Evolutionary conservation across 2,113 vertebrate genomes (phyloP), one percentile per base, ranked within the genome.

Genomic region (Ptyas mucosa): DNA sequence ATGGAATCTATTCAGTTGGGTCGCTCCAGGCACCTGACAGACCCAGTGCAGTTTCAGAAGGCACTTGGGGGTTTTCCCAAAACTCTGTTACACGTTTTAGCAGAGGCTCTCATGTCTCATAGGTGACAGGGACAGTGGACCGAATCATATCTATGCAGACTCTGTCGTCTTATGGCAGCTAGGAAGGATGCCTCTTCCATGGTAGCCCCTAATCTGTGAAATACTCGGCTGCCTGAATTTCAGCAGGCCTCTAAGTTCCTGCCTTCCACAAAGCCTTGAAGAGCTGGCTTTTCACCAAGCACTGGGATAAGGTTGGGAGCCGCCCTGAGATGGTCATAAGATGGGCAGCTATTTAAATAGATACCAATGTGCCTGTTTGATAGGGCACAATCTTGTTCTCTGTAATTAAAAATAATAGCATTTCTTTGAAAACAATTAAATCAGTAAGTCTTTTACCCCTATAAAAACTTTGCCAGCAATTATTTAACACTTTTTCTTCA

Each of bases 401-500:
- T 93, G n/a, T 46, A 57, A 29, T 12, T 26, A 61, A 43, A 57
- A 57, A 88, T 61, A 51, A 64, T 64, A 24, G 6, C 52, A 89
- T 92, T 92, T 57, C 88, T 95, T 96, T 81, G 26, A 52, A 96
- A 95, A 93, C 92, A 94, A 94, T 94, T 91, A 94, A 94, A 89
- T 89, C 92, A 91, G 75, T 81, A 93, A 88, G 61, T 94, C 94
- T 34, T 23, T 34, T 95, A 95, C 90, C 94, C 87, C 91, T 91
- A 95, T 91, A 95, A 96, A 96, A 95, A 93, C n/a, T 0, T 39
- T 81, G 20, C 95, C 87, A 86, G 61, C 95, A 97, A 97, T 97
- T 98, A 97, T 96, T 95, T 97, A 95, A 95, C 88, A 86, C 96
- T 97, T 97, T 97, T 97, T 64, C 92, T 49, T 97, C 96, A 93